Base-by-base conservation (phyloP, 2,797 vertebrate species). In the Esox lucius region DNA sequence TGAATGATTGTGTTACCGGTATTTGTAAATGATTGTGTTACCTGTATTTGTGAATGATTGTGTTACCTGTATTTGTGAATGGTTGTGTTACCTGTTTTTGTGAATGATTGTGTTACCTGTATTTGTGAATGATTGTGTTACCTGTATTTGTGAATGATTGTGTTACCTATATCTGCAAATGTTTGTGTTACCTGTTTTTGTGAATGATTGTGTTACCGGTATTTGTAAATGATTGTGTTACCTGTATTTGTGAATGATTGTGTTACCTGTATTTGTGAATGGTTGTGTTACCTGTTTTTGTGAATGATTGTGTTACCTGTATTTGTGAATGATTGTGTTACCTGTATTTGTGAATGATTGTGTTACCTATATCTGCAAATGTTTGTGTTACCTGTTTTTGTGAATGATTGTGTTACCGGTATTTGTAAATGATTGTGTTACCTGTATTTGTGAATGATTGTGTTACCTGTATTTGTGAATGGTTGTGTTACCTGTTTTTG, bases 341-440 rank as follows among this genome's bases (percentile, higher is more conserved):
- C 98, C 98, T 99, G 95, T 99, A 97, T 95, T 96, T 98, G 91
- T 99, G 98, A 93, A 99, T 98, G 87, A 99, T 96, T n/a, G n/a
- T n/a, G n/a, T n/a, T n/a, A n/a, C n/a, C 98, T 99, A 95, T 99
- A 97, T 95, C 96, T 98, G 91, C 26, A 22, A 13, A 31, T 70
- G 13, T 24, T 26, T 5, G 13, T 9, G 56, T 6, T 62, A 64
- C 22, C 22, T 64, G 62, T 73, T 13, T 64, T 49, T 62, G 28
- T 70, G 8, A 28, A 12, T 51, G 46, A 39, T 39, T 5, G 8
- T 17, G 53, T 79, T 91, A 98, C 98, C 98, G 99, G 95, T 99
- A 97, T 95, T 96, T 98, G 91, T 99, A 98, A 93, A 99, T 98
- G 87, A 99, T 96, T n/a, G n/a, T n/a, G n/a, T n/a, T n/a, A n/a